These are phyloP conservation scores for Habropoda laboriosa DNA, from an alignment of 1,140 invertebrate species.

Conservation along the genomic window DNA sequence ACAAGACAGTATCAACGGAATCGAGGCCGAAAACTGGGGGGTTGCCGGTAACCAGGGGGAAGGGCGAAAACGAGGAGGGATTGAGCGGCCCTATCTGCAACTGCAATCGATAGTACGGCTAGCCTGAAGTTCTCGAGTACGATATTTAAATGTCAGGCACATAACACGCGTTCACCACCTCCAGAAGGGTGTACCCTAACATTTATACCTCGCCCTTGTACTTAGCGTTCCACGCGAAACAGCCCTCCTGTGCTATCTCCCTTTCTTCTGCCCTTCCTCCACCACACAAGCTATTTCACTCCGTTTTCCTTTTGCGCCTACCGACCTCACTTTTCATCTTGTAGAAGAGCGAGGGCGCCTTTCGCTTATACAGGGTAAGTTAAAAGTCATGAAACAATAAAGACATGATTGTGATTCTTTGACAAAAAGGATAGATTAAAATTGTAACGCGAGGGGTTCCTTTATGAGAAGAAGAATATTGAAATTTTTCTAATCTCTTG, in stretches of 20 bases:
- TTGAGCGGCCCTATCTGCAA: slow-evolving; percentile 67
- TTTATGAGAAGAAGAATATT: no score
- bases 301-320: not conserved
- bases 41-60: not conserved
- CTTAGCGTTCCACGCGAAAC: slow-evolving; percentile 21
- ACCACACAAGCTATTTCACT: not conserved
- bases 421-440: no score
- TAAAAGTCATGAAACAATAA: no score
- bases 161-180: slow-evolving; percentile 74
- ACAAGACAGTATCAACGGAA: not conserved
- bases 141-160: slow-evolving; percentile 81
- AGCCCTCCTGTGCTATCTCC: slow-evolving; percentile 8
- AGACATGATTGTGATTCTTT: no score
- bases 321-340: not conserved
- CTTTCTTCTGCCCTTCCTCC: not conserved
- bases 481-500: no score
- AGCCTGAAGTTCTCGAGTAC: slow-evolving; percentile 59
- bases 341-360: no score
- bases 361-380: not conserved
- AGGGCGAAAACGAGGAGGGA: slow-evolving; percentile 25
- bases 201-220: slow-evolving; percentile 69
- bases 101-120: slow-evolving; percentile 72
- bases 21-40: slow-evolving; percentile 1
- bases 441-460: no score
- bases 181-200: slow-evolving; percentile 68